A percentile compares a stretch with the other conserved stretches of the same genome.
phyloP scores from a whole-genome alignment of 2,113 vertebrate species.

The Chloebia gouldiae region DNA sequence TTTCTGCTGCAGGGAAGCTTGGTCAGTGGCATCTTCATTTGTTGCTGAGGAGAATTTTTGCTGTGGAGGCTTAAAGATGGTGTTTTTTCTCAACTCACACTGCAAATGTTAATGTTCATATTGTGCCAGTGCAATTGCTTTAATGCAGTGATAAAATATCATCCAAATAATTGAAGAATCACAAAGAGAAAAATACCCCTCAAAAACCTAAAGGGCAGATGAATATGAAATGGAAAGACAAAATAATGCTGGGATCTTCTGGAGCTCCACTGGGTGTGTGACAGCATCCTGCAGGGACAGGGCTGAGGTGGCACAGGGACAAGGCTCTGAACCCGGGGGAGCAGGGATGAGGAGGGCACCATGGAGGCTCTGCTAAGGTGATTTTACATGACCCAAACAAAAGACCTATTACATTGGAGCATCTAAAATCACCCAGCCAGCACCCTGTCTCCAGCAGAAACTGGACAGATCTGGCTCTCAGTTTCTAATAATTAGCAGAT shows the following conservation, averaged over 20 bases:
- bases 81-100: neutral
- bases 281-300: neutral
- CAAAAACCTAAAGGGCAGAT: neutral
- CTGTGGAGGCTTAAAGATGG: neutral
- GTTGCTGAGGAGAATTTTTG: neutral
- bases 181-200: rapidly evolving
- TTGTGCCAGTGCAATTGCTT: neutral
- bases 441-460: neutral
- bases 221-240: neutral
- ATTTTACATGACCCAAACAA: neutral
- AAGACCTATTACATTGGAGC: neutral
- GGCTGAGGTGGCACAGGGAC: rapidly evolving
- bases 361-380: rapidly evolving
- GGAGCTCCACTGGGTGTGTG: rapidly evolving
- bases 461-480: neutral
- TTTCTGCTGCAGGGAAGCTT: neutral
- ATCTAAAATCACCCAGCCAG: neutral
- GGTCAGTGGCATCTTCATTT: neutral
- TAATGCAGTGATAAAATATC: neutral
- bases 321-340: neutral
- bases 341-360: rapidly evolving
- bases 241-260: neutral
- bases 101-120: neutral
- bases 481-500: neutral
- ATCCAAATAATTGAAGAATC: neutral